Evolutionary conservation across 37 sponge, comb jelly and placozoan genomes (phyloP).

Genomic region (Axinella damicornis): DNA sequence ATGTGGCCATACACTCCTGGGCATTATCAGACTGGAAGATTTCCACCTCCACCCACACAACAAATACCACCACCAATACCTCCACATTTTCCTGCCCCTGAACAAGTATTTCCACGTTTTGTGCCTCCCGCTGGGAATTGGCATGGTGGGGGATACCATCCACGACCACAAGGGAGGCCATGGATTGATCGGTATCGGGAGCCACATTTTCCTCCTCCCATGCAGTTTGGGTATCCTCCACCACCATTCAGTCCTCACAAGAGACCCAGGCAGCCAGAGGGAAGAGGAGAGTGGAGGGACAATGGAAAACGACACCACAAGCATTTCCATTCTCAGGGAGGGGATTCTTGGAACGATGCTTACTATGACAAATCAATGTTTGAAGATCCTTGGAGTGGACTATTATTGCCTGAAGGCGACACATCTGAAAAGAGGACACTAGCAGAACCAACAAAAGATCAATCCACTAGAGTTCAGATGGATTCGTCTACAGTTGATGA

Average conservation of each 20-base stretch:
- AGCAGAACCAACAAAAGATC: too few species aligned
- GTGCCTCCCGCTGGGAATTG: background rate
- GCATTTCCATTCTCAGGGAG: too few species aligned
- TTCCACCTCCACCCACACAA: background rate
- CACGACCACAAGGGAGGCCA: background rate
- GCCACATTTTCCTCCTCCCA: too few species aligned
- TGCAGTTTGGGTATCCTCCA: too few species aligned
- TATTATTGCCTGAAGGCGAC: background rate
- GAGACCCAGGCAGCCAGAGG: too few species aligned
- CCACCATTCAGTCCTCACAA: background rate
- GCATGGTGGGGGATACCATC: background rate
- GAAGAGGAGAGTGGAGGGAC: too few species aligned
- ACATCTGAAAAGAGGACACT: background rate
- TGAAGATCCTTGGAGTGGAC: conserved; percentile 59
- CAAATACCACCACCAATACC: background rate
- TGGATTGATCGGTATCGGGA: background rate
- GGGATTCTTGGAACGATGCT: conserved; percentile 8
- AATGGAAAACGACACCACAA: too few species aligned
- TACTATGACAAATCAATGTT: conserved; percentile 54
- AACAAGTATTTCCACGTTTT: background rate
- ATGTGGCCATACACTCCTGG: too few species aligned
- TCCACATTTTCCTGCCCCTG: background rate
- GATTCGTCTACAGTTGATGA: too few species aligned
- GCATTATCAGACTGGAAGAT: too few species aligned
- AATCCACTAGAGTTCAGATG: too few species aligned